These are phyloP conservation scores for Heliconius congener DNA, from an alignment of 1,140 invertebrate species.

Conservation along the genomic window DNA sequence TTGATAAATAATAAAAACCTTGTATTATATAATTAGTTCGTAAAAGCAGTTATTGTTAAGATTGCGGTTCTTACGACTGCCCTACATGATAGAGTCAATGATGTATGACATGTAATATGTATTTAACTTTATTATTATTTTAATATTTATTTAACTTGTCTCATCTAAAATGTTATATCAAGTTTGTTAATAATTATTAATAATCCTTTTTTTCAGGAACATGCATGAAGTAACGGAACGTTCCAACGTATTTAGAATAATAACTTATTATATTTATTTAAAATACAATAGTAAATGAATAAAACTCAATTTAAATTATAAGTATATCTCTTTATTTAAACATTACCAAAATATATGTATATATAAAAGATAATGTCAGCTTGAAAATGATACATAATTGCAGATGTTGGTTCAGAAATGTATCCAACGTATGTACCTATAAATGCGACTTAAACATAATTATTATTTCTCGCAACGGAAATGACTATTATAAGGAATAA, in stretches of 20 bases:
- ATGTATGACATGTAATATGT: no score
- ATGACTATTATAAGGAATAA: neutral
- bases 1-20: no score
- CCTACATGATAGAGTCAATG: no score
- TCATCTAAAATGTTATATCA: no score
- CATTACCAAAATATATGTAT: neutral
- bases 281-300: conserved; percentile 22
- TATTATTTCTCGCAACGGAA: neutral
- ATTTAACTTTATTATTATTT: no score
- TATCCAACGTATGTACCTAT: neutral
- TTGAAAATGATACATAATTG: neutral
- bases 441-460: neutral
- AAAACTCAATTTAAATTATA: neutral
- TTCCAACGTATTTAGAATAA: neutral
- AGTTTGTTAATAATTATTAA: no score
- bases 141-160: no score
- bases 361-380: neutral
- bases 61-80: no score
- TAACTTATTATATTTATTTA: conserved; percentile 6
- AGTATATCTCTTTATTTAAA: neutral
- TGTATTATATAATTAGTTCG: no score
- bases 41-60: no score
- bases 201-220: conserved; percentile 44
- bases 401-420: neutral
- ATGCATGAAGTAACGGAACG: conserved; percentile 43